Conservation (phyloP, 2,797 vertebrate species). For the Harpagifer antarcticus region DNA sequence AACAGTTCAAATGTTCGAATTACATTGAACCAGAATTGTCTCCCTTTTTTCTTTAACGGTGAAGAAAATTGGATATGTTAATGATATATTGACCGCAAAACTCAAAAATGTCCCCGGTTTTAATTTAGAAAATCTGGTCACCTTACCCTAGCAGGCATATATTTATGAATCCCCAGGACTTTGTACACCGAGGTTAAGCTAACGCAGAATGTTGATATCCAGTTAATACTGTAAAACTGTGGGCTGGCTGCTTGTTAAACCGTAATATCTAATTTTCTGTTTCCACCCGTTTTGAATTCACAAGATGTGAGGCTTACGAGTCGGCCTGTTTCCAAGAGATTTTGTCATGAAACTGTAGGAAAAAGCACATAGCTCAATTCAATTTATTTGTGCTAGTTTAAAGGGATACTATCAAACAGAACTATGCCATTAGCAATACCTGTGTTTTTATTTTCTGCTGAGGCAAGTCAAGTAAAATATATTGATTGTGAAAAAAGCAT, state of each 20-base stretch:
- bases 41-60: too few species aligned
- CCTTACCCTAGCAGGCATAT: too few species aligned
- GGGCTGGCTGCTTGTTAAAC: background rate
- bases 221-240: background rate
- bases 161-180: too few species aligned
- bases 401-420: background rate
- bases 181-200: too few species aligned
- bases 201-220: background rate
- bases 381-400: background rate
- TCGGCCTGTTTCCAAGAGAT: too few species aligned
- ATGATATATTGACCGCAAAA: too few species aligned
- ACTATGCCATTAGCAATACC: background rate
- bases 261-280: background rate
- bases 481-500: background rate
- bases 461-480: background rate
- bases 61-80: too few species aligned
- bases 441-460: background rate
- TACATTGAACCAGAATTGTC: too few species aligned
- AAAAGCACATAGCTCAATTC: background rate
- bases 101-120: too few species aligned
- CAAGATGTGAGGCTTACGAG: background rate
- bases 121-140: too few species aligned
- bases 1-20: too few species aligned
- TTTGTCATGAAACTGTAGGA: too few species aligned
- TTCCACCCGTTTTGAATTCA: background rate